Evolutionary conservation across 2,797 vertebrate genomes (phyloP).

Genomic region (Malurus leucopterus): DNA sequence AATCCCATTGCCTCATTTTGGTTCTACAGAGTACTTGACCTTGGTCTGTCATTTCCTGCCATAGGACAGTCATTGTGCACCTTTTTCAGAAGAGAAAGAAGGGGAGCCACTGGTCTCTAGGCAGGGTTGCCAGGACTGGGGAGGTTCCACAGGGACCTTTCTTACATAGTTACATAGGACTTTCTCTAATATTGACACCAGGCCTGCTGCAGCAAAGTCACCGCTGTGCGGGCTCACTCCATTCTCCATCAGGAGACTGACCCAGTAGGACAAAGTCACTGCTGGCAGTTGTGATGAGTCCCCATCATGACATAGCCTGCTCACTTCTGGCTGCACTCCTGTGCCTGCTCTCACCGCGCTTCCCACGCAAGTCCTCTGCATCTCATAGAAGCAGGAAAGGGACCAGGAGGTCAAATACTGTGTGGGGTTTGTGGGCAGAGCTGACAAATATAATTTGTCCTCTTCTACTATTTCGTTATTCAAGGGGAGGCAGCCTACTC

Average conservation of each 20-base stretch:
- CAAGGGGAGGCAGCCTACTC: not conserved
- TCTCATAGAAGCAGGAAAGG: not conserved
- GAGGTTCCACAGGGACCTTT: not conserved
- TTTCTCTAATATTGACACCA: not conserved
- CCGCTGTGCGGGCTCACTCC: not conserved
- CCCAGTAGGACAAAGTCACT: not conserved
- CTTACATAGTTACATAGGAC: not conserved
- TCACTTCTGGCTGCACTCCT: not conserved
- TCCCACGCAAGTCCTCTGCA: not conserved
- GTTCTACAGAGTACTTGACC: constrained; percentile 31
- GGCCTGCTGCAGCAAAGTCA: not conserved
- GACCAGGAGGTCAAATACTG: not conserved
- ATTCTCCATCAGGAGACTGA: not conserved
- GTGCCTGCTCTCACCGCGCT: fast-evolving
- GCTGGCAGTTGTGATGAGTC: not conserved
- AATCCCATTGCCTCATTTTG: constrained; percentile 27
- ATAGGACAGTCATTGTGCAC: not conserved
- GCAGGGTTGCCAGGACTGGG: not conserved
- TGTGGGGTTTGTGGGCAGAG: not conserved
- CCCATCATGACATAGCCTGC: not conserved
- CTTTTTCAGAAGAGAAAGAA: not conserved
- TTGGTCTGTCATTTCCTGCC: constrained; percentile 21
- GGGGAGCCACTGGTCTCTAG: not conserved
- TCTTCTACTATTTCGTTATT: not conserved
- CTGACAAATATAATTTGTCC: constrained; percentile 2